A percentile compares a stretch with the other conserved stretches of the same genome.
Evolutionary conservation across 2,113 vertebrate species (phyloP).

Genomic region (Origma solitaria): DNA sequence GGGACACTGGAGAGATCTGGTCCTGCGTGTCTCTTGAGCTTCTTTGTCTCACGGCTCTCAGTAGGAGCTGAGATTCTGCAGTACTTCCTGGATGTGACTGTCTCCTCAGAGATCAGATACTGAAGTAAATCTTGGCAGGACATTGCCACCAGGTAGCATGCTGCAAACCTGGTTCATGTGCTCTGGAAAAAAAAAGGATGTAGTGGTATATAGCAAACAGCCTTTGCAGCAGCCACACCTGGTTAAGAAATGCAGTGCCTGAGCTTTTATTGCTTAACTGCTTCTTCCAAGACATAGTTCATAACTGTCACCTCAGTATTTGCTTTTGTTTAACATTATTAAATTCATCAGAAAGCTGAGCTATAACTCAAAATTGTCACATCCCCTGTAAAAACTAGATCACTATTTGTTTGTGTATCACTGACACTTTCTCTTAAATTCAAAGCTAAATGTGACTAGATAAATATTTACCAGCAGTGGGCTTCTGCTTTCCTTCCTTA

Average conservation of each 20-base stretch:
- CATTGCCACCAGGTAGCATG: not conserved
- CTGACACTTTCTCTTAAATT: not conserved
- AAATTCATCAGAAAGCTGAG: not conserved
- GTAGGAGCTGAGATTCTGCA: not conserved
- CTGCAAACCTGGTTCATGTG: not conserved
- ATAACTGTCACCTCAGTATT: not conserved
- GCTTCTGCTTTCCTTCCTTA: not conserved
- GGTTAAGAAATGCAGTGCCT: not conserved
- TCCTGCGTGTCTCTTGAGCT: not conserved
- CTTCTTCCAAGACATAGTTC: not conserved
- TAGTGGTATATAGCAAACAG: not conserved
- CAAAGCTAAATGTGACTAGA: not conserved
- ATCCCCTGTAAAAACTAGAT: not conserved
- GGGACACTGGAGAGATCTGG: not conserved
- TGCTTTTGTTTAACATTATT: not conserved
- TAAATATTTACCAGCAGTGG: not conserved
- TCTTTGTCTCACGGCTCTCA: not conserved
- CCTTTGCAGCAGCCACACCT: not conserved
- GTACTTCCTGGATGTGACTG: not conserved
- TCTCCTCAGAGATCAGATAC: not conserved
- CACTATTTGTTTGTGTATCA: not conserved
- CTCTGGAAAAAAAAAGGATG: not conserved
- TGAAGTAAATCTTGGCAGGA: not conserved
- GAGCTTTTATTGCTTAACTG: not conserved
- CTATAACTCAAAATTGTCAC: not conserved